Evolutionary conservation across 2,113 vertebrate species (phyloP).

Genomic region (Xerus inauris): DNA sequence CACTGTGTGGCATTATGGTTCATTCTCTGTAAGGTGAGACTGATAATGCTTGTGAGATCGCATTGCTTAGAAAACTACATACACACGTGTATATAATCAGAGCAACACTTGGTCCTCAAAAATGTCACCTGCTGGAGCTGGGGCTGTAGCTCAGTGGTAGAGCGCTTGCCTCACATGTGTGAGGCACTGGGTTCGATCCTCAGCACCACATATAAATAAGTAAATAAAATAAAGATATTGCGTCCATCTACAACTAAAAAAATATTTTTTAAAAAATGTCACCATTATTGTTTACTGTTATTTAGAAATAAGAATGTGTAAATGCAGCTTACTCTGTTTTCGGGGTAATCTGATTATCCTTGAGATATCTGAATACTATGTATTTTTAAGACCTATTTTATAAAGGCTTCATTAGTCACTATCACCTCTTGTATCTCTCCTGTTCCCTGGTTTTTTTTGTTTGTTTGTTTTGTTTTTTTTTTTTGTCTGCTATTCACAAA

Average conservation of each 20-base stretch:
- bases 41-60: not conserved
- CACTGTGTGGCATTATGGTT: not conserved
- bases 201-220: too few species aligned
- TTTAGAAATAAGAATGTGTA: not conserved
- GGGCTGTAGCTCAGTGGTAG: too few species aligned
- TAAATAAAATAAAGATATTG: too few species aligned
- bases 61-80: not conserved
- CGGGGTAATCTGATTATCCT: not conserved
- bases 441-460: not conserved
- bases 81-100: not conserved
- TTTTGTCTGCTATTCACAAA: conserved; percentile 4
- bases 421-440: not conserved
- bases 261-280: too few species aligned
- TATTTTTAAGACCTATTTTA: not conserved
- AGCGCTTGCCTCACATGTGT: too few species aligned
- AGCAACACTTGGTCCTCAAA: not conserved
- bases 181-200: too few species aligned
- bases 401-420: not conserved
- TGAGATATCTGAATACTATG: not conserved
- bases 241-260: too few species aligned
- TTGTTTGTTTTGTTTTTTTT: not conserved
- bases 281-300: not conserved
- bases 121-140: not conserved
- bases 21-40: not conserved
- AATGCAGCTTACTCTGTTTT: not conserved